Conservation (phyloP, 2,113 vertebrate species). For the Pseudorasbora parva region DNA sequence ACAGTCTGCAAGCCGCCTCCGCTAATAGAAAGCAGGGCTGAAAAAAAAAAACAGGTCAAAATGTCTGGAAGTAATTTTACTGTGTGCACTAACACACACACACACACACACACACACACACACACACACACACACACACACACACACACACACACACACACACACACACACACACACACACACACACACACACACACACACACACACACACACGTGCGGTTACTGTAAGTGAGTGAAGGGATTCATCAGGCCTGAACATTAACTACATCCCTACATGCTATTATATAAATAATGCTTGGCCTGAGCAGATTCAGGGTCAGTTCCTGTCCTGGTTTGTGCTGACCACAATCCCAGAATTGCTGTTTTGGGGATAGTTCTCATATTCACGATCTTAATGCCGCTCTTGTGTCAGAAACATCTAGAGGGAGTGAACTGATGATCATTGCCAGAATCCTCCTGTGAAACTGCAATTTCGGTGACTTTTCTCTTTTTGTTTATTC, state of each 20-base stretch:
- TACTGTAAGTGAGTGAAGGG: not conserved
- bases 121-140: not conserved
- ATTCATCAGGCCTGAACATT: constrained; percentile 3
- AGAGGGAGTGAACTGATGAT: not conserved
- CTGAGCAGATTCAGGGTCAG: not conserved
- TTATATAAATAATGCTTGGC: constrained; percentile 17
- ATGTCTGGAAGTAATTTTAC: constrained; percentile 43
- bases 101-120: constrained; percentile 10
- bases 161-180: constrained; percentile 10
- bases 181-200: constrained; percentile 26
- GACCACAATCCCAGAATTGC: not conserved
- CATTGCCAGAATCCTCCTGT: not conserved
- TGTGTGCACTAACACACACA: constrained; percentile 19
- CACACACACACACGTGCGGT: not conserved
- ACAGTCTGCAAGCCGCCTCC: not conserved
- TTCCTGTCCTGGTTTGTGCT: not conserved
- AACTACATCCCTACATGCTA: not conserved
- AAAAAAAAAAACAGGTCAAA: constrained; percentile 5
- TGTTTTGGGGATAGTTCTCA: constrained; percentile 2
- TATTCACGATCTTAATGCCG: constrained; percentile 3
- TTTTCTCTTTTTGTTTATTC: not conserved
- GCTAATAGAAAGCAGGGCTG: constrained; percentile 7
- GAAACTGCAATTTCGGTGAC: not conserved
- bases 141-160: constrained; percentile 19
- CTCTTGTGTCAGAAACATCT: constrained; percentile 12